phyloP scores from a whole-genome alignment of 2,888 invertebrate species.

The Nemapogon koenigi region DNA sequence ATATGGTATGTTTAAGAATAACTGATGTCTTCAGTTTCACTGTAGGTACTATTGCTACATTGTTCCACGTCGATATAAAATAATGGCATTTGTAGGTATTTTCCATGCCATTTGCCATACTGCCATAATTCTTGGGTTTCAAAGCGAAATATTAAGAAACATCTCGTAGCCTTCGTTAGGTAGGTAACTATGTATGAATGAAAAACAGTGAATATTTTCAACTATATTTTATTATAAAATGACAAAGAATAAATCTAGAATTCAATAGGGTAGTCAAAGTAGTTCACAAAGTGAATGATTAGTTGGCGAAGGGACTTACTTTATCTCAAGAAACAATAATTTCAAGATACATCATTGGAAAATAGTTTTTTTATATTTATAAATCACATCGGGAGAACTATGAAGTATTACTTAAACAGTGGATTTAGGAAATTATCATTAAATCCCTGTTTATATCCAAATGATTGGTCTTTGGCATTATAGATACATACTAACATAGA shows the following conservation, averaged over 20 bases:
- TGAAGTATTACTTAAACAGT: background rate
- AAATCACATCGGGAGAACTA: conserved; percentile 1
- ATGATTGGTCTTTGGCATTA: conserved; percentile 60
- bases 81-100: no score
- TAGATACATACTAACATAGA: conserved; percentile 12
- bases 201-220: conserved; percentile 38
- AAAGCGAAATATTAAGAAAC: no score
- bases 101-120: no score
- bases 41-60: no score
- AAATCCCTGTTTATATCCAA: conserved; percentile 57
- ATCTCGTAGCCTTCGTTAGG: no score
- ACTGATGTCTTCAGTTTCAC: no score
- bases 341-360: conserved; percentile 5
- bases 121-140: no score
- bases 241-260: conserved; percentile 76
- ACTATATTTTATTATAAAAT: conserved; percentile 74
- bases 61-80: no score
- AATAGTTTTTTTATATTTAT: conserved; percentile 6
- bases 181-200: conserved; percentile 12
- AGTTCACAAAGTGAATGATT: conserved; percentile 2
- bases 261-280: conserved; percentile 56
- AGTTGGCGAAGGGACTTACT: conserved; percentile 1
- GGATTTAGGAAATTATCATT: conserved; percentile 13
- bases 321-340: conserved; percentile 1
- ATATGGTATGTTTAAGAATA: no score